Conservation (phyloP, 2,888 invertebrate genomes). For the Hecatera dysodea region DNA sequence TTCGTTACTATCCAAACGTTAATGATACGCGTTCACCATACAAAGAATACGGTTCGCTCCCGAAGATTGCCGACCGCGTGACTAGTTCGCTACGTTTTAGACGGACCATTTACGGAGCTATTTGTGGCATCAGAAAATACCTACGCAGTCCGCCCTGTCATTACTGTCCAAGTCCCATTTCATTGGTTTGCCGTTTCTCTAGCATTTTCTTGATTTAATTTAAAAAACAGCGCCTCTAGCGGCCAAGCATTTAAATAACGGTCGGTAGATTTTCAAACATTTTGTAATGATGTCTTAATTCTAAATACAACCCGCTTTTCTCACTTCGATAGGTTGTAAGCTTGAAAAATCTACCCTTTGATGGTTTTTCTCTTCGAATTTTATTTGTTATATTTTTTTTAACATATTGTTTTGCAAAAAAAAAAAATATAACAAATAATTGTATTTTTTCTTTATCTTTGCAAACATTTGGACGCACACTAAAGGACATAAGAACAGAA, state of each 20-base stretch:
- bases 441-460: constrained; percentile 7
- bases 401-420: background rate
- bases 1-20: background rate
- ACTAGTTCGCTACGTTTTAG: no score
- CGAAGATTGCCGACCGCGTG: no score
- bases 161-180: no score
- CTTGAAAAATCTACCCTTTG: constrained; percentile 30
- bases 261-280: constrained; percentile 22
- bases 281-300: constrained; percentile 42
- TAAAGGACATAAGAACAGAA: constrained; percentile 74
- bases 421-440: background rate
- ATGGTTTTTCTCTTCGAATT: background rate
- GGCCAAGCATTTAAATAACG: background rate
- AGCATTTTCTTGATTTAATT: background rate
- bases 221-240: background rate
- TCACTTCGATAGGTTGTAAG: constrained; percentile 40
- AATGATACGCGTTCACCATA: no score
- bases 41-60: no score
- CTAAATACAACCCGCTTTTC: constrained; percentile 46
- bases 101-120: no score
- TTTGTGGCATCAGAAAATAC: no score
- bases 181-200: background rate
- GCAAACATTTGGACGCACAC: constrained; percentile 64
- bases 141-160: no score
- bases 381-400: background rate